Conservation (phyloP, 2,888 invertebrate genomes). For the Eumerus sabulonum region DNA sequence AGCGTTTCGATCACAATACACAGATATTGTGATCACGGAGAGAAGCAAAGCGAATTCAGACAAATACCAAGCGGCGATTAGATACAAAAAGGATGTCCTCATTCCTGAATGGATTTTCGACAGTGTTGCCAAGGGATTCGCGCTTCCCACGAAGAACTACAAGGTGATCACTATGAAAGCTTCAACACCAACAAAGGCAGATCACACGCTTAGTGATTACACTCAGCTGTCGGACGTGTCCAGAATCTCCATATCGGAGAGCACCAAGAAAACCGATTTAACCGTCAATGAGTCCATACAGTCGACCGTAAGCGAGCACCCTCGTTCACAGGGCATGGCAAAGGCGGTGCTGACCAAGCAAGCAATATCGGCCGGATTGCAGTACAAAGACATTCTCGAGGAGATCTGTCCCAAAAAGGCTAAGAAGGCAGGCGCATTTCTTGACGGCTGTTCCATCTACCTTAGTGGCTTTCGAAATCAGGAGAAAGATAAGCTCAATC, state of each 20-base stretch:
- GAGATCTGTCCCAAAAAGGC: constrained; percentile 83
- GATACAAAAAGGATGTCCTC: constrained; percentile 82
- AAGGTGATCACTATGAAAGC: constrained; percentile 82
- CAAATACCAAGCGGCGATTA: constrained; percentile 77
- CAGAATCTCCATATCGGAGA: constrained; percentile 72
- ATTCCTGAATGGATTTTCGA: constrained; percentile 89
- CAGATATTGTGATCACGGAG: constrained; percentile 77
- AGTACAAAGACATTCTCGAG: constrained; percentile 66
- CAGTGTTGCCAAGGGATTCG: constrained; percentile 86
- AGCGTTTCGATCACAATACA: constrained; percentile 76
- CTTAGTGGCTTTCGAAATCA: constrained; percentile 83
- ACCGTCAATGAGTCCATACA: constrained; percentile 71
- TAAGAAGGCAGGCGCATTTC: constrained; percentile 87
- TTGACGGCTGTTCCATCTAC: constrained; percentile 92
- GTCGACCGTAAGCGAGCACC: constrained; percentile 63
- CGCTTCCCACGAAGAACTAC: constrained; percentile 83
- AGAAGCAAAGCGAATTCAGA: constrained; percentile 75
- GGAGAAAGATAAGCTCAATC: constrained; percentile 84
- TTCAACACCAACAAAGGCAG: constrained; percentile 85
- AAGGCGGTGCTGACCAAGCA: constrained; percentile 53
- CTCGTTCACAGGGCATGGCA: constrained; percentile 40
- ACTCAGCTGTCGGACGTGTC: constrained; percentile 76
- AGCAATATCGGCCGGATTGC: constrained; percentile 68
- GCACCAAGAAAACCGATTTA: constrained; percentile 63
- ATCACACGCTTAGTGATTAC: constrained; percentile 75